Evolutionary conservation across 2,888 invertebrate species (phyloP), one percentile per base, ranked within the genome.

Genomic region (Synanthedon myopaeformis): DNA sequence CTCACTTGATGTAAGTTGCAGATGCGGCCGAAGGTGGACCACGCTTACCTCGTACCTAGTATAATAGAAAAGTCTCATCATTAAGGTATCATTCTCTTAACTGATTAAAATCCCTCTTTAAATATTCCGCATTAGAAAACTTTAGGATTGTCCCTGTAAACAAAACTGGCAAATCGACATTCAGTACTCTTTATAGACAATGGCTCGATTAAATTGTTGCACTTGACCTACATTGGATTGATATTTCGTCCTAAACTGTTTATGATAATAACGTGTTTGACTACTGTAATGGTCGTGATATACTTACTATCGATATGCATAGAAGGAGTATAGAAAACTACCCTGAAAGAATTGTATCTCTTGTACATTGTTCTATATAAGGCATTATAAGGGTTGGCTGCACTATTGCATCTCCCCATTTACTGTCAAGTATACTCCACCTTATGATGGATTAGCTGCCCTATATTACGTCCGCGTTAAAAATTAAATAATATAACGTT

Each of bases 161-260:
- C 6, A 45, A 13, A n/a, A 14, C 45, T 8, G 14, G 4, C 45
- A n/a, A 45, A 6, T n/a, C 45, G 13, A 45, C 8, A 13, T 35
- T 35, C 35, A 10, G 8, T 10, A 35, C 35, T 35, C 10, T 8
- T 45, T 45, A 13, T n/a, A 14, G 45, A 56, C 57, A 57, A 57
- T 56, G 19, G 51, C 28, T 17, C 56, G 48, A 53, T 57, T 57
- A 56, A 53, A 57, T 49, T 42, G 10, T 41, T 53, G 57, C 52
- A 56, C 57, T 57, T 57, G 57, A 57, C 57, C 55, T 51, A 57
- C 56, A 57, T 57, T 52, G 53, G 51, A 51, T 53, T 17, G 54
- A 57, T 54, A 56, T 54, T 56, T 54, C 42, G 52, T 42, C 51
- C 49, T 52, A 51, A 51, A 17, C 49, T 17, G 49, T 19, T 49